Conservation (phyloP, 2,888 invertebrate genomes). For the Sisyra nigra region DNA sequence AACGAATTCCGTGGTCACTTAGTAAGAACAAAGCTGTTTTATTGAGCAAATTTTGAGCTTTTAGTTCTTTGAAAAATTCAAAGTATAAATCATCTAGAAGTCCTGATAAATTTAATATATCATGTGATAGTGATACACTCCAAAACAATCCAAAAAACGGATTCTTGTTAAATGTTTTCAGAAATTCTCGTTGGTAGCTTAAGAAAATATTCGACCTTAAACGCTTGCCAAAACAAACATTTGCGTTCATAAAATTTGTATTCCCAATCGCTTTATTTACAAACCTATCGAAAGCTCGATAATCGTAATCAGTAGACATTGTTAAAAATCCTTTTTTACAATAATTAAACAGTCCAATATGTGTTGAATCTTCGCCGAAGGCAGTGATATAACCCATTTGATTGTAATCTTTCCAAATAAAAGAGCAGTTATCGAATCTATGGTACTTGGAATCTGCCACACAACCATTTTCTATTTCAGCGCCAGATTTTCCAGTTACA, state of each 20-base stretch:
- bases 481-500: constrained; percentile 51
- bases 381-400: constrained; percentile 57
- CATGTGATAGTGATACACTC: constrained; percentile 71
- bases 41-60: constrained; percentile 36
- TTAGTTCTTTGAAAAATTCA: constrained; percentile 37
- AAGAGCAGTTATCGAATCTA: constrained; percentile 62
- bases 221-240: constrained; percentile 52
- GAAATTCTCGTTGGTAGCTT: constrained; percentile 50
- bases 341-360: constrained; percentile 68
- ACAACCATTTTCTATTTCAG: constrained; percentile 46
- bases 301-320: constrained; percentile 73
- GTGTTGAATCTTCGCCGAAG: constrained; percentile 68
- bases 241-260: constrained; percentile 42
- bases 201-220: constrained; percentile 54
- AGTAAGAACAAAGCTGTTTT: constrained; percentile 51
- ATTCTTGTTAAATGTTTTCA: constrained; percentile 35
- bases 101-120: constrained; percentile 62
- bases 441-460: constrained; percentile 31
- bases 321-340: constrained; percentile 55
- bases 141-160: constrained; percentile 73
- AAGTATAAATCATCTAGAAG: constrained; percentile 51
- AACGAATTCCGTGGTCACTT: constrained; percentile 84
- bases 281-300: constrained; percentile 54
- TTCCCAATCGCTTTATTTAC: constrained; percentile 52
- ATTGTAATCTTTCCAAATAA: constrained; percentile 71